A percentile compares a stretch with the other conserved stretches of the same genome.
These are phyloP conservation scores for Gymnogyps californianus DNA, from an alignment of 2,113 vertebrate genomes.

Conservation along the genomic window DNA sequence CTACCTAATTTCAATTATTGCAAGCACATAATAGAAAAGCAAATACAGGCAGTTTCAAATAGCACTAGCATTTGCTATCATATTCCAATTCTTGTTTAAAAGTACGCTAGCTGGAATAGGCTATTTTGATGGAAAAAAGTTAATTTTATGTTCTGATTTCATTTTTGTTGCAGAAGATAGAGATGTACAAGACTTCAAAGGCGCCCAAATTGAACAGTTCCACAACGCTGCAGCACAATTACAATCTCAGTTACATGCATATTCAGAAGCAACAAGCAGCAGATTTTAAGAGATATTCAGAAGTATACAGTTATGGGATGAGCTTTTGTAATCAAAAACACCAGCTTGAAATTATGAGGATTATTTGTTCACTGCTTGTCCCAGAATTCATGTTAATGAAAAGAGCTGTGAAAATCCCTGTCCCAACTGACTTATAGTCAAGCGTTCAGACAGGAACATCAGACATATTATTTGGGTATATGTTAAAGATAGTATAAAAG, in stretches of 20 bases:
- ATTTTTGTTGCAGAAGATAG: background rate
- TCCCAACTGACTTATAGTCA: background rate
- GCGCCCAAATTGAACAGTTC: background rate
- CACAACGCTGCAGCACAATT: background rate
- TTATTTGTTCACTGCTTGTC: background rate
- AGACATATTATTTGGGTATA: background rate
- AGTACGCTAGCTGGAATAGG: background rate
- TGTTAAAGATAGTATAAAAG: background rate
- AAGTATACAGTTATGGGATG: background rate
- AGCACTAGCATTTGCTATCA: background rate
- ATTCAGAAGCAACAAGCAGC: background rate
- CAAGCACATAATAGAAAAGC: background rate
- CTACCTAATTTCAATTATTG: slow-evolving; percentile 32
- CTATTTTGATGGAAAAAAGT: background rate
- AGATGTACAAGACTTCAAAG: background rate
- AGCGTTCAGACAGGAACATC: background rate
- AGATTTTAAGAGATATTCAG: background rate
- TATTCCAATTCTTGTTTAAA: background rate
- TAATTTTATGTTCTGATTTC: slow-evolving; percentile 5
- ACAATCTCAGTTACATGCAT: background rate
- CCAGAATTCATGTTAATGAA: background rate
- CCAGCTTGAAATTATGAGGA: background rate
- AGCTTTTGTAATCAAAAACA: slow-evolving; percentile 3
- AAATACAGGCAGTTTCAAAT: slow-evolving; percentile 9
- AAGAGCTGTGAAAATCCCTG: background rate